Conservation (phyloP, 30 jellyfish, hydroid and myxozoan species). For the Mastigias papua region DNA sequence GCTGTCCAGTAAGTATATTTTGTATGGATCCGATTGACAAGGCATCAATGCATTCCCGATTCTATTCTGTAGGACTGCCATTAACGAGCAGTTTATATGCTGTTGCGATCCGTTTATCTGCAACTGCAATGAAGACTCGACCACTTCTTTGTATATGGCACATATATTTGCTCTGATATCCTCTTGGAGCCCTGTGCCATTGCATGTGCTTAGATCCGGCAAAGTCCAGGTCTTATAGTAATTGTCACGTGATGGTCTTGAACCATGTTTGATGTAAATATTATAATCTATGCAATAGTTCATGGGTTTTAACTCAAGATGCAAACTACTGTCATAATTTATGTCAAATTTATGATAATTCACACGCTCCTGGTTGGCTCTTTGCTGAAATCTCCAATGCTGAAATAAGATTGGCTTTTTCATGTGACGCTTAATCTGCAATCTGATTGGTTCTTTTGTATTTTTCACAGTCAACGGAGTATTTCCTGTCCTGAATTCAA, state of each 20-base stretch:
- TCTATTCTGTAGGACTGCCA: background rate
- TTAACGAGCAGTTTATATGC: slow-evolving; percentile 23
- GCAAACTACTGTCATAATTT: slow-evolving; percentile 36
- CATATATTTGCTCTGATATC: slow-evolving; percentile 41
- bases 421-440: slow-evolving; percentile 29
- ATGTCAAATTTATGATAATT: slow-evolving; percentile 34
- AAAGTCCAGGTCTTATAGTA: slow-evolving; percentile 58
- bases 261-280: slow-evolving; percentile 32
- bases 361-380: slow-evolving; percentile 42
- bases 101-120: slow-evolving; percentile 14
- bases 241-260: slow-evolving; percentile 60
- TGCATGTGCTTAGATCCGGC: slow-evolving; percentile 72
- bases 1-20: slow-evolving; percentile 28
- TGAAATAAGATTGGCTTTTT: slow-evolving; percentile 39
- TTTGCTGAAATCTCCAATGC: slow-evolving; percentile 51
- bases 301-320: slow-evolving; percentile 46
- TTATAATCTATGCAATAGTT: slow-evolving; percentile 48
- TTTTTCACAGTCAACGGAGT: slow-evolving; percentile 23
- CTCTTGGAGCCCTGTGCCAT: slow-evolving; percentile 34
- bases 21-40: slow-evolving; percentile 37
- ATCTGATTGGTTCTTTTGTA: slow-evolving; percentile 47
- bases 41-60: slow-evolving; percentile 4
- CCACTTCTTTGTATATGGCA: slow-evolving; percentile 24
- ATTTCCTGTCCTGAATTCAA: slow-evolving; percentile 43
- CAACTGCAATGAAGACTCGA: slow-evolving; percentile 3